Conservation (phyloP, 2,113 vertebrate genomes). For the Austrofundulus limnaeus region DNA sequence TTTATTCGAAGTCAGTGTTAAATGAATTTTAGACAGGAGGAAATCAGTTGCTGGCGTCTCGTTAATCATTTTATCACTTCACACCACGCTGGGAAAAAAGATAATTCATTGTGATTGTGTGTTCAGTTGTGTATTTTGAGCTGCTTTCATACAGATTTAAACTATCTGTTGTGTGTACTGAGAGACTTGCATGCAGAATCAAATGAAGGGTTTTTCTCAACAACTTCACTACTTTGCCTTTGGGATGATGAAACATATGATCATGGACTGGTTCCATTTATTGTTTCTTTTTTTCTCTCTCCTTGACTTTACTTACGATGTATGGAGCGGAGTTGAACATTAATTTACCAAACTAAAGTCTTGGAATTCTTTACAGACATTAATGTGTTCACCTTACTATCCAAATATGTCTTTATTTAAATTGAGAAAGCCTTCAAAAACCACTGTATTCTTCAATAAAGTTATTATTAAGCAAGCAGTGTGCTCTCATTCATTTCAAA, state of each 20-base stretch:
- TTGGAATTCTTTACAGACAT: conserved; percentile 6
- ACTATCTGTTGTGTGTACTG: conserved; percentile 64
- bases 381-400: conserved; percentile 1
- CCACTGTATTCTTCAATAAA: conserved; percentile 3
- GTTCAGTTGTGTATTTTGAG: conserved; percentile 60
- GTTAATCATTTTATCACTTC: conserved; percentile 49
- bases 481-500: background rate
- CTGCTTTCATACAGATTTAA: conserved; percentile 68
- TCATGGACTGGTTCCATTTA: conserved; percentile 63
- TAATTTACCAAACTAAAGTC: conserved; percentile 17
- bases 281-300: conserved; percentile 46
- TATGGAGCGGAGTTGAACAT: conserved; percentile 45
- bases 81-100: conserved; percentile 39
- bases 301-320: conserved; percentile 37
- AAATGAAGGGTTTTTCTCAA: conserved; percentile 48
- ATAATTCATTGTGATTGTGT: conserved; percentile 65
- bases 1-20: conserved; percentile 94
- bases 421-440: conserved; percentile 9
- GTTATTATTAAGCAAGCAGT: background rate
- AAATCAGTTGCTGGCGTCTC: conserved; percentile 44
- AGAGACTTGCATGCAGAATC: conserved; percentile 70
- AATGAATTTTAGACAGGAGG: conserved; percentile 86
- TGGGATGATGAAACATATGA: conserved; percentile 38
- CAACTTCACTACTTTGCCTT: conserved; percentile 45
- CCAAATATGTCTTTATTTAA: conserved; percentile 15